Evolutionary conservation across 2,797 vertebrate genomes (phyloP), one percentile per base, ranked within the genome.

Genomic region (Setipinna tenuifilis): DNA sequence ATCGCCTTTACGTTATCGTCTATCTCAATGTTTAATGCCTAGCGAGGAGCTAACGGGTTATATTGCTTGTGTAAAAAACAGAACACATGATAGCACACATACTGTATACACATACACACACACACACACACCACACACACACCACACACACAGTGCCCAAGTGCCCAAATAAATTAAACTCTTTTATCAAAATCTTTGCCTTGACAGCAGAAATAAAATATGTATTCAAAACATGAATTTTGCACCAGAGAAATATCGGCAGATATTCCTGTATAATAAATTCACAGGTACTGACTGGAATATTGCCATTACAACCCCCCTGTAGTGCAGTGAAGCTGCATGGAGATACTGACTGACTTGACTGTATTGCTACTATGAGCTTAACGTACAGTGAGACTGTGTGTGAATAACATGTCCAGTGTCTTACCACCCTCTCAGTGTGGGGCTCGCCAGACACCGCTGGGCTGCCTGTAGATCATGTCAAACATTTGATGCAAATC

Each of bases 81-180:
- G 14, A 75, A 17, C 68, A 35, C 31, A 75, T 75, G 31, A 78
- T 21, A 41, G 35, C 61, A 48, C 48, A 85, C 71, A 12, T 44
- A 58, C 58, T 6, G 50, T 14, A 54, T 14, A 48, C 48, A 86
- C 31, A 12, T 28, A 58, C 58, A 84, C 50, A 54, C 6, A 9
- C 50, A 14, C 50, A 80, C 19, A 44, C 65, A 83, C 68, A 86
- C 83, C 62, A 78, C 71, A 44, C 7, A 41, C 2, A 68, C 25
- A 62, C 10, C 23, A 14, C 82, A 28, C 81, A 46, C 58, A 71
- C 80, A 31, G 82, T 31, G 84, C 3, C 17, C 85, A 84, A 80
- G 28, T 57, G 57, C 31, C 35, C 11, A 6, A 35, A 75, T 31
- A 19, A 75, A 75, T 41, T 41, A 0, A 41, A 19, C 31, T 75